These are phyloP conservation scores for Trisateles emortualis DNA, from an alignment of 2,888 invertebrate species.

Conservation along the genomic window DNA sequence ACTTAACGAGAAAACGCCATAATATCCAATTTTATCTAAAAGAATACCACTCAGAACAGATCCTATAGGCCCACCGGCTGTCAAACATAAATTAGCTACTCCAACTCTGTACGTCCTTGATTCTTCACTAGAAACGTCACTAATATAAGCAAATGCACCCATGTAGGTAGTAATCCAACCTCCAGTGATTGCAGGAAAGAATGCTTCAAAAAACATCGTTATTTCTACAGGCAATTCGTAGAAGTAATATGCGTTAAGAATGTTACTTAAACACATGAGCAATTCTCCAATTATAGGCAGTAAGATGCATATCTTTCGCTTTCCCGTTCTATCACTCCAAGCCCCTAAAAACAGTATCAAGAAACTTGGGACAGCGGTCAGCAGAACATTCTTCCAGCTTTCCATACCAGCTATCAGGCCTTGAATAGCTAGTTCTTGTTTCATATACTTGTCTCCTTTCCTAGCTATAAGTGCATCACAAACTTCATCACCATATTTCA, in stretches of 20 bases:
- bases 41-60: constrained; percentile 76
- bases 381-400: constrained; percentile 84
- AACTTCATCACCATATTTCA: constrained; percentile 89
- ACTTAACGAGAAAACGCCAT: constrained; percentile 81
- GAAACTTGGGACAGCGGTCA: constrained; percentile 84
- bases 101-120: constrained; percentile 88
- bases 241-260: constrained; percentile 84
- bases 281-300: constrained; percentile 85
- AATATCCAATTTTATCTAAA: constrained; percentile 78
- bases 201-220: constrained; percentile 81
- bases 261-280: constrained; percentile 77
- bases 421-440: constrained; percentile 88
- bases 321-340: constrained; percentile 87
- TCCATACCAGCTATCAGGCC: constrained; percentile 84
- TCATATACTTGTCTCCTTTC: constrained; percentile 88
- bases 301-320: constrained; percentile 86
- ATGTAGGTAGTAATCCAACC: constrained; percentile 86
- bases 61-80: constrained; percentile 76
- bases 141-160: constrained; percentile 88
- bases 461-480: constrained; percentile 91
- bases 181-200: constrained; percentile 84
- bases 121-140: constrained; percentile 85
- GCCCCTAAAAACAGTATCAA: constrained; percentile 87
- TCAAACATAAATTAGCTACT: constrained; percentile 79
- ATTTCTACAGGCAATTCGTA: constrained; percentile 84